phyloP scores from a whole-genome alignment of 2,888 invertebrate species.

The Apamea epomidion region DNA sequence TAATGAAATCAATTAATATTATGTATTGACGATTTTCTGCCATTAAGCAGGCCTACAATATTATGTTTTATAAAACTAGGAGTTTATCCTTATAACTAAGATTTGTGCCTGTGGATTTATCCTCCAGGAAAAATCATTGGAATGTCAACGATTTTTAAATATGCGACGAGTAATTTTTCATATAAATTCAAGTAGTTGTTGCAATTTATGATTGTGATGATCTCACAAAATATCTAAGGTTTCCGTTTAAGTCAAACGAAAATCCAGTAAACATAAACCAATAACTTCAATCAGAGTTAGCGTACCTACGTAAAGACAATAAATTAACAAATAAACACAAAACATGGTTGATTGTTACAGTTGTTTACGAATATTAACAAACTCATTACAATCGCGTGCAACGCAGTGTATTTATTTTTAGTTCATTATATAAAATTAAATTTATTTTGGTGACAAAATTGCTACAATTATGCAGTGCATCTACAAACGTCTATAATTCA shows the following conservation, averaged over 20 bases:
- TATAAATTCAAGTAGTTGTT: neutral
- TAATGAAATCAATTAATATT: constrained; percentile 7
- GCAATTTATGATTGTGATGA: neutral
- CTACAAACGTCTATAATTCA: constrained; percentile 55
- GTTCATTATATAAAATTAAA: constrained; percentile 39
- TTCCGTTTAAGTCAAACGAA: neutral
- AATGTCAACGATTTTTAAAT: neutral
- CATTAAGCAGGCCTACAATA: neutral
- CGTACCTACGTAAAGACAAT: too few species aligned
- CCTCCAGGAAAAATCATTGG: neutral
- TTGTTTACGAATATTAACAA: constrained; percentile 37
- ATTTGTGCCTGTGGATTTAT: neutral
- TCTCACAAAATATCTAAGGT: neutral
- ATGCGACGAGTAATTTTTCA: neutral
- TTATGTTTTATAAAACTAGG: neutral
- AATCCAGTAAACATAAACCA: neutral
- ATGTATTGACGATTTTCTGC: neutral
- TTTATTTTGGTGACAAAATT: constrained; percentile 45
- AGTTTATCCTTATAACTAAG: too few species aligned
- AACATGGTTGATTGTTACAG: constrained; percentile 10
- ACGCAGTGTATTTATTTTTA: constrained; percentile 34
- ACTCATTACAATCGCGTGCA: constrained; percentile 30
- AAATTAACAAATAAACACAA: constrained; percentile 8
- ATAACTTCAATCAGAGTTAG: too few species aligned
- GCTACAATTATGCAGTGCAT: constrained; percentile 29